Percentiles rank a stretch among this genome's conserved stretches.
Conservation (phyloP, 2,113 vertebrate genomes). For the Elaphurus davidianus region DNA sequence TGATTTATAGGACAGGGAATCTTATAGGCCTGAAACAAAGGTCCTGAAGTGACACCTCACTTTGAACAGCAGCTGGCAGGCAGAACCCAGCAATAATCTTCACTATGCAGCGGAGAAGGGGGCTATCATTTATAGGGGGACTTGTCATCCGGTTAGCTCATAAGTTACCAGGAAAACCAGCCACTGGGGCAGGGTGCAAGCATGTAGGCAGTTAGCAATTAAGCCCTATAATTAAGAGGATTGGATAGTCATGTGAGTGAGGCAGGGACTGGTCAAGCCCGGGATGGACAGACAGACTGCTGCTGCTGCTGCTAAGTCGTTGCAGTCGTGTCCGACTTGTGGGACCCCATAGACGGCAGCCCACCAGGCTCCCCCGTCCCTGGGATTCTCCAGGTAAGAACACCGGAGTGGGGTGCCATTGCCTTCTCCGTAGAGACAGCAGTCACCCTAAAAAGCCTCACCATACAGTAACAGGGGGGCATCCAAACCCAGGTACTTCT, state of each 20-base stretch:
- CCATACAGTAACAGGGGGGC: background rate
- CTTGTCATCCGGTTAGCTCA: background rate
- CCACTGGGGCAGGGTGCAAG: background rate
- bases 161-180: background rate
- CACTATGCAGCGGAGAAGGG: background rate
- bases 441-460: background rate
- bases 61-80: background rate
- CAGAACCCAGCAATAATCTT: background rate
- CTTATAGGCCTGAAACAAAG: background rate
- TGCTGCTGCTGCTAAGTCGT: background rate
- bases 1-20: background rate
- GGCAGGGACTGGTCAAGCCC: background rate
- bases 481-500: background rate
- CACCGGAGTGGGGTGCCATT: background rate
- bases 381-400: background rate
- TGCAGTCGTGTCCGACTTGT: background rate
- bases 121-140: background rate
- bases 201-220: background rate
- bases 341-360: background rate
- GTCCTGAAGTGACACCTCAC: background rate
- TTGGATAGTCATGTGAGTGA: background rate
- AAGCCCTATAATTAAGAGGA: background rate
- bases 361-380: accelerated
- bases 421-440: background rate
- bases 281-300: background rate